Evolutionary conservation across 2,888 invertebrate species (phyloP).

Genomic region (Allolobophora icterica): DNA sequence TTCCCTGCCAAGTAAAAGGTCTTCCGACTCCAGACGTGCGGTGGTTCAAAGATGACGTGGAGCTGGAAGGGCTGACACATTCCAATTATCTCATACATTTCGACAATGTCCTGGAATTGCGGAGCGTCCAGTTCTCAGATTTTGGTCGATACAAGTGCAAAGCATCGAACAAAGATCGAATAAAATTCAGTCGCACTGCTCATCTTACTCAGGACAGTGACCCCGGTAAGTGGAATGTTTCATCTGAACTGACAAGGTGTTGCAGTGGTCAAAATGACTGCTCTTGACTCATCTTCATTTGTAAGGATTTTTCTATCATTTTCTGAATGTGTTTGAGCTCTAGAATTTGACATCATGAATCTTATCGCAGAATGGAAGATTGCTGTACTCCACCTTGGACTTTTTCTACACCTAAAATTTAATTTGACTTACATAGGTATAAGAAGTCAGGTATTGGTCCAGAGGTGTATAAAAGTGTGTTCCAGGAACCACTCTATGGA

Average conservation of each 20-base stretch:
- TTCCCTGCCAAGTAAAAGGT: conserved; percentile 77
- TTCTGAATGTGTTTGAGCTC: too few relatives aligned
- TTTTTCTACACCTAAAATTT: too few relatives aligned
- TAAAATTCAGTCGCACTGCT: conserved; percentile 71
- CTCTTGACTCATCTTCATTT: not conserved
- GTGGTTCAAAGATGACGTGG: conserved; percentile 85
- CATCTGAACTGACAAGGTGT: not conserved
- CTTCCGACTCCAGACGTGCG: conserved; percentile 71
- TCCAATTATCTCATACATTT: conserved; percentile 70
- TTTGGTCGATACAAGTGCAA: conserved; percentile 85
- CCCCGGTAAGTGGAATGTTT: not conserved
- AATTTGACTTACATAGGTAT: too few relatives aligned
- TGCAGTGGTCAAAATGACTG: not conserved
- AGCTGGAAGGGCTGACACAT: conserved; percentile 65
- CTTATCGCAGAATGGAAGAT: too few relatives aligned
- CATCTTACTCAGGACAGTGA: conserved; percentile 54
- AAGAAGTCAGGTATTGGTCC: too few relatives aligned
- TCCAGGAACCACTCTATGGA: too few relatives aligned
- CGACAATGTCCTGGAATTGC: conserved; percentile 88
- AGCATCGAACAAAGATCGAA: conserved; percentile 73
- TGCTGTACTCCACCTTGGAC: too few relatives aligned
- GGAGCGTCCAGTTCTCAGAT: conserved; percentile 78
- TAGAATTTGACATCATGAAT: too few relatives aligned
- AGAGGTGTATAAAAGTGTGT: too few relatives aligned
- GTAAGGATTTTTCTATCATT: not conserved